A percentile compares a stretch with the other conserved stretches of the same genome.
These are phyloP conservation scores for Heliangelus exortis DNA, from an alignment of 2,797 vertebrate species.

Conservation along the genomic window DNA sequence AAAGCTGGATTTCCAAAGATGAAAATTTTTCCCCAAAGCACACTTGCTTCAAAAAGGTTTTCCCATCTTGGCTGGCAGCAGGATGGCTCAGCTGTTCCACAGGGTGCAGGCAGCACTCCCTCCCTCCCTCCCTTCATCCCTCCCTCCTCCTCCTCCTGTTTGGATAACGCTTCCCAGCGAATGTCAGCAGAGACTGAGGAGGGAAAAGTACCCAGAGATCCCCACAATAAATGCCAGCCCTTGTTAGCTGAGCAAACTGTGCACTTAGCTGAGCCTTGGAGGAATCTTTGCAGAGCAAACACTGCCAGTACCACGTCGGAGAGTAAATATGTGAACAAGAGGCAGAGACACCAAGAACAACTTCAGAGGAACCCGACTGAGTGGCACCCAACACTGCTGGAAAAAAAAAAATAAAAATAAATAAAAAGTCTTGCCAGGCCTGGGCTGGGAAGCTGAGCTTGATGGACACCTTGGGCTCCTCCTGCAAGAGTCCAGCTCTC, in stretches of 20 bases:
- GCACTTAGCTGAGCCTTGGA: slow-evolving; percentile 60
- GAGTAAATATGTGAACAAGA: slow-evolving; percentile 30
- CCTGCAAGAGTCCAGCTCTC: accelerated
- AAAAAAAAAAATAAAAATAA: too few species aligned
- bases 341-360: not conserved
- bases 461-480: accelerated
- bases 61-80: not conserved
- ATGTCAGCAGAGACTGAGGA: slow-evolving; percentile 46
- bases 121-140: too few species aligned
- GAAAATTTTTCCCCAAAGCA: not conserved
- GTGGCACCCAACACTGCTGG: not conserved
- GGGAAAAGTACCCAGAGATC: slow-evolving; percentile 42
- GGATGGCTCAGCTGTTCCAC: not conserved
- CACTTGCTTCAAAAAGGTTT: not conserved
- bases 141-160: slow-evolving; percentile 34
- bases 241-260: slow-evolving; percentile 71
- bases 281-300: slow-evolving; percentile 71
- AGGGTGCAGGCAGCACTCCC: not conserved
- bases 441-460: accelerated
- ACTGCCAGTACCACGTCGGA: not conserved
- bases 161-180: slow-evolving; percentile 52
- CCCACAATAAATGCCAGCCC: slow-evolving; percentile 62
- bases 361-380: not conserved
- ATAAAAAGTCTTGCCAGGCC: not conserved
- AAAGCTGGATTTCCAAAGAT: not conserved